Conservation (phyloP, 2,888 invertebrate genomes). For the Agrotis segetum region DNA sequence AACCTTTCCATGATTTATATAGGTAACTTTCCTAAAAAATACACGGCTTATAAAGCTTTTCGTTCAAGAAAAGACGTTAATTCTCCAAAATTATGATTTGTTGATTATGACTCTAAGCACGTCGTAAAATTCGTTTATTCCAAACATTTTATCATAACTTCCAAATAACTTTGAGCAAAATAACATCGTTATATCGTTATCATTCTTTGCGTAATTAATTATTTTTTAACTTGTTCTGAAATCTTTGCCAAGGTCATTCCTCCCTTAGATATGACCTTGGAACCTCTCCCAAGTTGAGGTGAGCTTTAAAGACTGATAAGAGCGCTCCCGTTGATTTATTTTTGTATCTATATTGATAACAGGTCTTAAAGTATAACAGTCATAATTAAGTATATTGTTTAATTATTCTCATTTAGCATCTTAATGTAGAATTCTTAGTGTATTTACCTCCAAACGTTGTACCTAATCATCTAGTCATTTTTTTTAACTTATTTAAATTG, state of each 20-base stretch:
- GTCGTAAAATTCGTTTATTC: conserved; percentile 9
- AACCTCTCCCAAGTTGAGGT: conserved; percentile 13
- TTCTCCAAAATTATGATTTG: conserved; percentile 1
- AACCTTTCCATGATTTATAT: not conserved
- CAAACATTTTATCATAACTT: conserved; percentile 26
- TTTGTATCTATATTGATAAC: conserved; percentile 30
- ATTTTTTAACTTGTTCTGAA: conserved; percentile 34
- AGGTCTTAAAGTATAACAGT: conserved; percentile 26
- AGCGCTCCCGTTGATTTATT: conserved; percentile 39
- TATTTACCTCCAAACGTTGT: not conserved
- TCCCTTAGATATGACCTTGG: conserved; percentile 10
- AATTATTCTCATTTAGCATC: conserved; percentile 11
- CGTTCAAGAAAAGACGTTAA: not conserved
- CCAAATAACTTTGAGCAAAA: conserved; percentile 31
- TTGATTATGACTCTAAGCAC: not conserved
- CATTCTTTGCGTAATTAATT: conserved; percentile 38
- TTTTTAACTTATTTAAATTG: not conserved
- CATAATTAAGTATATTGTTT: conserved; percentile 17
- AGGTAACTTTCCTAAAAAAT: not conserved
- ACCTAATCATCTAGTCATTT: conserved; percentile 1
- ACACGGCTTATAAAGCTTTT: conserved; percentile 2
- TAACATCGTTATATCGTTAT: conserved; percentile 40
- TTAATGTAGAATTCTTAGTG: not conserved
- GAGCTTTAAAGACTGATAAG: conserved; percentile 47
- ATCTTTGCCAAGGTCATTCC: conserved; percentile 16